Conservation (phyloP, 2,888 invertebrate genomes). For the Aleiodes leptofemur region DNA sequence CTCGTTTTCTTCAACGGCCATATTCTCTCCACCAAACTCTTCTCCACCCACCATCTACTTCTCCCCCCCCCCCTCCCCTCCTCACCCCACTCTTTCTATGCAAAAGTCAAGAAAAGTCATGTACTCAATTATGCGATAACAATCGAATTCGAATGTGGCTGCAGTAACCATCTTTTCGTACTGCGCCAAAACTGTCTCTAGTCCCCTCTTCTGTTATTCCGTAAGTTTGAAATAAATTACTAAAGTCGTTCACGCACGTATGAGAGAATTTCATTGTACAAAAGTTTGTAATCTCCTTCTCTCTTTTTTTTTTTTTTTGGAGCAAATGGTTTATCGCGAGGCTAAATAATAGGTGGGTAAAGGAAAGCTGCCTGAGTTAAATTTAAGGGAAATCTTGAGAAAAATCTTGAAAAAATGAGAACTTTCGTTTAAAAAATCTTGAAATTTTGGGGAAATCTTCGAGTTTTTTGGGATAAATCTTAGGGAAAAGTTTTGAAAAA, state of each 20-base stretch:
- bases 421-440: too few relatives aligned
- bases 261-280: constrained; percentile 33
- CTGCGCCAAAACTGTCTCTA: constrained; percentile 41
- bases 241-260: constrained; percentile 43
- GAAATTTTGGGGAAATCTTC: too few relatives aligned
- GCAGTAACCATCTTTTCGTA: constrained; percentile 24
- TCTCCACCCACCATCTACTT: neutral
- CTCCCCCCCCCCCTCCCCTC: neutral
- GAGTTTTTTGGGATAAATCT: too few relatives aligned
- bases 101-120: constrained; percentile 22
- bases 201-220: neutral
- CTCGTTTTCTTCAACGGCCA: neutral
- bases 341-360: neutral
- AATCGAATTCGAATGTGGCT: constrained; percentile 45
- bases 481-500: too few relatives aligned
- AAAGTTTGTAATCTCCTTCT: constrained; percentile 13
- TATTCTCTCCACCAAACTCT: constrained; percentile 10
- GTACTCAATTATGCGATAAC: constrained; percentile 48
- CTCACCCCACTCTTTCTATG: neutral
- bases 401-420: too few relatives aligned
- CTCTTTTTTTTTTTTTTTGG: neutral
- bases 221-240: constrained; percentile 33
- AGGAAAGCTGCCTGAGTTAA: too few relatives aligned
- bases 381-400: too few relatives aligned
- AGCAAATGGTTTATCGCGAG: constrained; percentile 20